Percentiles rank a stretch among this genome's conserved stretches.
phyloP scores from a whole-genome alignment of 2,797 vertebrate species.

The Cossypha niveicapilla region DNA sequence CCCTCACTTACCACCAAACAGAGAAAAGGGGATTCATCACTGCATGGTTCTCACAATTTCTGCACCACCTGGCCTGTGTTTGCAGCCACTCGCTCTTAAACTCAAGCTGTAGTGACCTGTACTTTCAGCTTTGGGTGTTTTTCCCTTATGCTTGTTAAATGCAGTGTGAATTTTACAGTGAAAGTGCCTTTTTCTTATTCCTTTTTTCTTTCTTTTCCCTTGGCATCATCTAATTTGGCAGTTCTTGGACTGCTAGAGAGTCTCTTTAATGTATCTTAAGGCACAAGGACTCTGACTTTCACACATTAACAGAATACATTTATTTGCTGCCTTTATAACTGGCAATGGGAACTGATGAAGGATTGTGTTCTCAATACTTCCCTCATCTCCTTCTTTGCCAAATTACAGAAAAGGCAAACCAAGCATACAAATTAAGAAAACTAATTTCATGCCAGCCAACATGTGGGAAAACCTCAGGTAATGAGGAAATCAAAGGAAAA shows the following conservation, averaged over 20 bases:
- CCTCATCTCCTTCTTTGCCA: not conserved
- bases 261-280: constrained; percentile 17
- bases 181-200: not conserved
- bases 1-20: not conserved
- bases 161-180: not conserved
- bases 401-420: constrained; percentile 3
- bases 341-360: not conserved
- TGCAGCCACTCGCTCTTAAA: not conserved
- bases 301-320: constrained; percentile 14
- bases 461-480: not conserved
- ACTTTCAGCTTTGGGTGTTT: not conserved
- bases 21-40: not conserved
- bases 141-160: constrained; percentile 43
- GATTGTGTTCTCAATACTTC: not conserved
- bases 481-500: constrained; percentile 8
- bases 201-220: not conserved
- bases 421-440: constrained; percentile 31
- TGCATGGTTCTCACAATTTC: not conserved
- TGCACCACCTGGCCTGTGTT: not conserved
- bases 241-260: not conserved
- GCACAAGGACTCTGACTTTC: not conserved
- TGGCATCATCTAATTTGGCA: not conserved
- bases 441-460: not conserved
- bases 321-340: not conserved
- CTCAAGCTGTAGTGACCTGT: not conserved